These are phyloP conservation scores for Pelmatolapia mariae DNA, from an alignment of 2,113 vertebrate genomes.

Conservation along the genomic window DNA sequence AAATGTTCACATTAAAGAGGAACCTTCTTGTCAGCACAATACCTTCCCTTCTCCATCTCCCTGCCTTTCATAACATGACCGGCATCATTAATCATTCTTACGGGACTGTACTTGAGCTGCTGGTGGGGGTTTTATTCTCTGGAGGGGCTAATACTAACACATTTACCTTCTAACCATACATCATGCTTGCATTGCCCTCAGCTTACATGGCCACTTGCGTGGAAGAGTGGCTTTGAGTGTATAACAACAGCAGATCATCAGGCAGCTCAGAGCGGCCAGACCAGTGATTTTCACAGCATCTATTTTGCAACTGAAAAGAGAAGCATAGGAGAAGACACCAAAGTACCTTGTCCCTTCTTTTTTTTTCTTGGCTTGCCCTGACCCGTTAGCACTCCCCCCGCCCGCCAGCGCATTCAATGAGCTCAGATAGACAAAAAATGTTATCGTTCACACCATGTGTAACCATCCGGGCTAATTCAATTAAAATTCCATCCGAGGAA, in stretches of 20 bases:
- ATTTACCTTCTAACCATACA: slow-evolving; percentile 45
- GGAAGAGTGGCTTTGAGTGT: slow-evolving; percentile 36
- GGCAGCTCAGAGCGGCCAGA: not conserved
- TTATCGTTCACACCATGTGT: slow-evolving; percentile 69
- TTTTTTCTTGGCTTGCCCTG: not conserved
- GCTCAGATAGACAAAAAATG: slow-evolving; percentile 67
- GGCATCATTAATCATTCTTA: slow-evolving; percentile 57
- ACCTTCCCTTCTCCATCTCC: slow-evolving; percentile 1
- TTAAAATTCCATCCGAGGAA: slow-evolving; percentile 70
- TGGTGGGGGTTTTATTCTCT: slow-evolving; percentile 28
- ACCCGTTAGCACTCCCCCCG: slow-evolving; percentile 20
- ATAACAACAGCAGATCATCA: slow-evolving; percentile 5
- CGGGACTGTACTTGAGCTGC: slow-evolving; percentile 12
- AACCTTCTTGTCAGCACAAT: slow-evolving; percentile 20
- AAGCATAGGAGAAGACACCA: not conserved
- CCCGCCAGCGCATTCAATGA: slow-evolving; percentile 37
- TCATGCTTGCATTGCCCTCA: slow-evolving; percentile 38
- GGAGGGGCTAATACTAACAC: slow-evolving; percentile 36
- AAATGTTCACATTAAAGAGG: slow-evolving; percentile 12
- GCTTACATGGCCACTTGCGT: slow-evolving; percentile 40
- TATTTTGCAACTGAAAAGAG: slow-evolving; percentile 9
- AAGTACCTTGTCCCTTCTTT: slow-evolving; percentile 19
- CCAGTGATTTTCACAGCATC: not conserved
- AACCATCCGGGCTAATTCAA: slow-evolving; percentile 70
- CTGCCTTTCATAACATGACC: slow-evolving; percentile 26